Percentiles rank a stretch among this genome's conserved stretches.
Evolutionary conservation across 2,797 vertebrate species (phyloP).

Genomic region (Argentina silus): DNA sequence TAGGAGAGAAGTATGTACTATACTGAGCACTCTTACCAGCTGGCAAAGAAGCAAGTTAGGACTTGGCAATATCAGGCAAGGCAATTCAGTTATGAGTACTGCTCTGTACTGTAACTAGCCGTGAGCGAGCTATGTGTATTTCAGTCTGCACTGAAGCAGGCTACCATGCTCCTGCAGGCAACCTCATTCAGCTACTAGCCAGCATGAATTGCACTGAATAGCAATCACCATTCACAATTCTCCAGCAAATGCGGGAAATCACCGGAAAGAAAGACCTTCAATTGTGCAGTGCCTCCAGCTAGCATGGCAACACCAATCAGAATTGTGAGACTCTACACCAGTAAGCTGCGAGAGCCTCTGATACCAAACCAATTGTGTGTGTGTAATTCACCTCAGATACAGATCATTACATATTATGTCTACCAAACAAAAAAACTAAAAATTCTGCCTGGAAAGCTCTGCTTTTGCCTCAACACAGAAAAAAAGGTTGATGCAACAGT

Average conservation of each 20-base stretch:
- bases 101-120: neutral
- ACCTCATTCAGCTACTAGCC: neutral
- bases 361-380: neutral
- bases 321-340: conserved; percentile 16
- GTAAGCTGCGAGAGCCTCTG: neutral
- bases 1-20: no score
- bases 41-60: neutral
- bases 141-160: neutral
- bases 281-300: conserved; percentile 2
- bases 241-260: neutral
- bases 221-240: neutral
- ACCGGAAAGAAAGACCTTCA: conserved; percentile 4
- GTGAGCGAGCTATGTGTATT: neutral
- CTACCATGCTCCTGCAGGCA: neutral
- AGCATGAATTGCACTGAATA: neutral
- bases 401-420: neutral
- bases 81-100: no score
- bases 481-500: neutral
- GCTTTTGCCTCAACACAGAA: neutral
- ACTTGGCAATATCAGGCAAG: neutral
- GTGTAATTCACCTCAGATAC: neutral
- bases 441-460: neutral
- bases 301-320: conserved; percentile 24
- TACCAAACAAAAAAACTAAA: neutral
- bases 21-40: no score